Base-by-base conservation (phyloP, 92 coral and sea anemone species). In the Siderastrea siderea region DNA sequence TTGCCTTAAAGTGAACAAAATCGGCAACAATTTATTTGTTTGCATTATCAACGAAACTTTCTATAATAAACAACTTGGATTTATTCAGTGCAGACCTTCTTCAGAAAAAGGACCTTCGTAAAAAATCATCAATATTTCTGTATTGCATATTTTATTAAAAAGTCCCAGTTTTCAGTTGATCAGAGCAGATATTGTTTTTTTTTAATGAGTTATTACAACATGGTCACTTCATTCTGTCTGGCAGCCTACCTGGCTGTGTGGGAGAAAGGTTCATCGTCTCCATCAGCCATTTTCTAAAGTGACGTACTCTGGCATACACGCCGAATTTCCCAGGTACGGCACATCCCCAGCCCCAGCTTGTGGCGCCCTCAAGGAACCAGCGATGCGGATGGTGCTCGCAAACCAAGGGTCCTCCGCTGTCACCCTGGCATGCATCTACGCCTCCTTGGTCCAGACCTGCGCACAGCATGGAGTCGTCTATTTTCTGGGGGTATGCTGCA, bases 301-400 rank as follows among this genome's bases (percentile, higher is more conserved):
- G 57, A 43, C 85, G 81, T 13, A 90, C 86, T 65, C 84, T 93
- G 9, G 96, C 92, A 75, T 93, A 93, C 9, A 93, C 96, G 80
- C 96, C 96, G 52, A 74, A 86, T 66, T 65, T 54, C 13, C 87
- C 85, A 50, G 85, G 74, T 52, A 53, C 43, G 46, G 89, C 96
- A 69, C 96, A 93, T 12, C 89, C 84, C 26, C 52, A 77, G 7
- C 93, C 91, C 96, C 96, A 93, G 73, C 96, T 93, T 1, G 92
- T 90, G 73, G 79, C 90, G 1, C 95, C 95, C 54, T 91, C 93
- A 47, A 93, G 81, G 46, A 73, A 88, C 93, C 93, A 93, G 46
- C 50, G 12, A 70, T 84, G 85, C 62, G 79, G 84, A 9, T 48
- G 12, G 62, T 62, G 66, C 58, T 86, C 89, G 59, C 93, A 90